These are phyloP conservation scores for Perizoma affinitatum DNA, from an alignment of 2,888 invertebrate genomes.

Conservation along the genomic window DNA sequence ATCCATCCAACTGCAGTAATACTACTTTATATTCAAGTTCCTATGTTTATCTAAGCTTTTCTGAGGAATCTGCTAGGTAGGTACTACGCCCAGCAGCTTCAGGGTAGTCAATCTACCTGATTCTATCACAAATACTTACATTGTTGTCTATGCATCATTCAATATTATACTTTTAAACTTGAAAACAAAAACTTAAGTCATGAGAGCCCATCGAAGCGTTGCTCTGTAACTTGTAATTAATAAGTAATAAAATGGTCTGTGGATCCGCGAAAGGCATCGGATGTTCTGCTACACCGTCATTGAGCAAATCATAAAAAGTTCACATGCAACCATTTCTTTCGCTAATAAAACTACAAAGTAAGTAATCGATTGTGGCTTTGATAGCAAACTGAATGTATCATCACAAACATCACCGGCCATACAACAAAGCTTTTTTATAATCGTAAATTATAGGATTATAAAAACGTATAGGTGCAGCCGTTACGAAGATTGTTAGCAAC, in stretches of 20 bases:
- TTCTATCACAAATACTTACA: not conserved
- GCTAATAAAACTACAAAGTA: conserved; percentile 42
- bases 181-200: conserved; percentile 28
- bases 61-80: too few species aligned
- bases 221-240: conserved; percentile 61
- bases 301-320: conserved; percentile 45
- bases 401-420: conserved; percentile 8
- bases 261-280: conserved; percentile 33
- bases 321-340: conserved; percentile 36
- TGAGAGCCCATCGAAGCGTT: conserved; percentile 51
- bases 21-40: too few species aligned
- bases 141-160: conserved; percentile 12
- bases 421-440: not conserved
- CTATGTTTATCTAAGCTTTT: too few species aligned
- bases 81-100: too few species aligned
- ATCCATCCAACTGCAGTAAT: too few species aligned
- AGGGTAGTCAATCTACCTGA: not conserved
- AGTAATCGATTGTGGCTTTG: conserved; percentile 35
- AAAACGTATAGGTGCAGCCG: too few species aligned
- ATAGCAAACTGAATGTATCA: conserved; percentile 6
- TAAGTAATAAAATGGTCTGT: conserved; percentile 59
- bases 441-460: too few species aligned
- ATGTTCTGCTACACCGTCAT: conserved; percentile 41
- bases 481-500: too few species aligned
- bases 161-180: not conserved